phyloP scores from a whole-genome alignment of 2,113 vertebrate species.

The Aptenodytes forsteri region DNA sequence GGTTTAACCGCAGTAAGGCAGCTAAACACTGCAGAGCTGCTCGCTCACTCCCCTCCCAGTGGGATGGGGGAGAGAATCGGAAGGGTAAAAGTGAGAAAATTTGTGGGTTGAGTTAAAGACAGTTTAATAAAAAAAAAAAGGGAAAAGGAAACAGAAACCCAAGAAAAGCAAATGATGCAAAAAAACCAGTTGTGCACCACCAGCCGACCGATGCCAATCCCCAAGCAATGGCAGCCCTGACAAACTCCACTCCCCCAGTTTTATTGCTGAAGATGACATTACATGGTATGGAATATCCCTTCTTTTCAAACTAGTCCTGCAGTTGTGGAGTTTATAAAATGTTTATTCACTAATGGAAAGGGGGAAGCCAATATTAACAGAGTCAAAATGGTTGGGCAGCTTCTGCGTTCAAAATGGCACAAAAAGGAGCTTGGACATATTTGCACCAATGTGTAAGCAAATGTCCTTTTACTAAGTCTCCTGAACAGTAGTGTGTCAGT shows the following conservation, averaged over 20 bases:
- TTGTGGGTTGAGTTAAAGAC: neutral
- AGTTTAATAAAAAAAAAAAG: neutral
- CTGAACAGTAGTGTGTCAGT: neutral
- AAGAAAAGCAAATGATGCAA: neutral
- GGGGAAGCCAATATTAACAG: neutral
- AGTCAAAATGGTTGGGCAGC: neutral
- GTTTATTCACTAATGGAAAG: neutral
- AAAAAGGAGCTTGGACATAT: neutral
- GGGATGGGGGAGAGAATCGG: neutral
- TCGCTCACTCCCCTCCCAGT: fast-evolving
- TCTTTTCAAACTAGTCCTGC: neutral
- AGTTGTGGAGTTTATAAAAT: neutral
- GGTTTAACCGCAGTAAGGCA: neutral
- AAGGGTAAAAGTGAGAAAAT: neutral
- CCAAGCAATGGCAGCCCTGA: neutral
- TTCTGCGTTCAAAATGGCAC: neutral
- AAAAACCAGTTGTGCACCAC: fast-evolving
- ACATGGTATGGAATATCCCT: fast-evolving
- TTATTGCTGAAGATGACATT: neutral
- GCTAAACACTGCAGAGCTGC: fast-evolving
- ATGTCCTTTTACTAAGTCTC: neutral
- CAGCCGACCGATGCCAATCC: fast-evolving
- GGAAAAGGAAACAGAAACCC: neutral
- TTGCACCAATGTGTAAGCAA: neutral
- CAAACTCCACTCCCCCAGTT: neutral